A percentile compares a stretch with the other conserved stretches of the same genome.
Conservation (phyloP, 1,140 invertebrate species). For the Heliconius hewitsoni region DNA sequence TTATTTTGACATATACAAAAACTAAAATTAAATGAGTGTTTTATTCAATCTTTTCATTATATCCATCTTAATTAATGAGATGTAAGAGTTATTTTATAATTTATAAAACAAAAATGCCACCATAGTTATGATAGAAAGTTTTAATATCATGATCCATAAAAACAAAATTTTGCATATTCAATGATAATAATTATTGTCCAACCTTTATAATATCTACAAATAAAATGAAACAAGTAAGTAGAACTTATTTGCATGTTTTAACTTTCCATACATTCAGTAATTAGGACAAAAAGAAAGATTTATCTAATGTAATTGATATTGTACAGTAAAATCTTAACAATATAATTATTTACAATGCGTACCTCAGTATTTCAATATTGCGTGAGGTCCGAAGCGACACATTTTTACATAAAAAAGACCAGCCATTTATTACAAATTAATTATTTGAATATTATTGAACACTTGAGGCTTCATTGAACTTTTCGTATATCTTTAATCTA, state of each 20-base stretch:
- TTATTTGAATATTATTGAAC: constrained; percentile 64
- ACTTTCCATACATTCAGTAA: constrained; percentile 39
- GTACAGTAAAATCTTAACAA: constrained; percentile 76
- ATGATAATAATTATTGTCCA: constrained; percentile 65
- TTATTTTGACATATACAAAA: constrained; percentile 1
- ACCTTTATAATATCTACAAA: constrained; percentile 74
- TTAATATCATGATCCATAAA: not conserved
- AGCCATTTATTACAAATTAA: constrained; percentile 58
- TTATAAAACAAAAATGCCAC: not conserved
- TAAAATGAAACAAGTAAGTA: constrained; percentile 37
- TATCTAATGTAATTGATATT: constrained; percentile 42
- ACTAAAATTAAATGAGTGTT: constrained; percentile 9
- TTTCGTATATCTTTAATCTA: constrained; percentile 18
- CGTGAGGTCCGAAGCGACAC: constrained; percentile 59
- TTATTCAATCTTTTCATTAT: constrained; percentile 1
- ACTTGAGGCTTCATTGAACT: constrained; percentile 55
- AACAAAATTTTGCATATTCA: constrained; percentile 25
- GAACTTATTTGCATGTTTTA: not conserved
- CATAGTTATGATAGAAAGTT: not conserved
- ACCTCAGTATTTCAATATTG: constrained; percentile 62
- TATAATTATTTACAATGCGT: constrained; percentile 77
- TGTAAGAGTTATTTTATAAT: not conserved
- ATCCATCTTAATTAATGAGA: constrained; percentile 6
- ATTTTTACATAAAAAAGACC: constrained; percentile 56
- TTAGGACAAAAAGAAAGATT: constrained; percentile 33